phyloP scores from a whole-genome alignment of 2,113 vertebrate genomes.

The zebrafish (Danio rerio) region GRCz12tu NC_133200.1:34450501-34451000 shows the following conservation, averaged over 20 bases:
- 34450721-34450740: constrained; percentile 86
- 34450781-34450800: too few species aligned
- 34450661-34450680: constrained; percentile 86
- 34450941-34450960: too few species aligned
- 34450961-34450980: too few species aligned
- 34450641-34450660: constrained; percentile 82
- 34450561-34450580: constrained; percentile 88
- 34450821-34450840: too few species aligned
- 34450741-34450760: neutral
- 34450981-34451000: too few species aligned
- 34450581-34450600: constrained; percentile 82
- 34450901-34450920: too few species aligned
- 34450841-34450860: too few species aligned
- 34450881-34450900: too few species aligned
- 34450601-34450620: constrained; percentile 76
- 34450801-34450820: too few species aligned
- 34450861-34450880: too few species aligned
- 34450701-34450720: constrained; percentile 86
- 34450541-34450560: constrained; percentile 83
- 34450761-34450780: too few species aligned
- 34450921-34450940: too few species aligned
- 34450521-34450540: constrained; percentile 82
- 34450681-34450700: constrained; percentile 88
- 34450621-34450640: constrained; percentile 84
- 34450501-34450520: constrained; percentile 81